Evolutionary conservation across 2,888 invertebrate species (phyloP).

Genomic region (Pantelozetes paolii): DNA sequence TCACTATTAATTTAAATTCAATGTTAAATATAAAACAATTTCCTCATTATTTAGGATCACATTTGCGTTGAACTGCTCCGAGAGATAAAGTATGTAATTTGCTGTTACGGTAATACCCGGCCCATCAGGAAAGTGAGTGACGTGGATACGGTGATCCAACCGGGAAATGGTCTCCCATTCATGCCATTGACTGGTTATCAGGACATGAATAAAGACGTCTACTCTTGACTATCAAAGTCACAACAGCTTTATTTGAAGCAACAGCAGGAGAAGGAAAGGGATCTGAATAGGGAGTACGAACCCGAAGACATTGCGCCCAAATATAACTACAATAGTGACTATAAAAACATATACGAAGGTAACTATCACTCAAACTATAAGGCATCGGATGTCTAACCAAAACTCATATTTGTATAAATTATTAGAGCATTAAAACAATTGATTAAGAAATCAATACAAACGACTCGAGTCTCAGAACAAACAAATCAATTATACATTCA

Average conservation of each 20-base stretch:
- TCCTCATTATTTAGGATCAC: slow-evolving; percentile 45
- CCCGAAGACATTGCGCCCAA: neutral
- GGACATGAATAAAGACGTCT: slow-evolving; percentile 44
- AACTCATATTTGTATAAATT: neutral
- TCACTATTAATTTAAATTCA: no score
- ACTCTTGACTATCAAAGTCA: slow-evolving; percentile 45
- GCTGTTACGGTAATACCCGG: slow-evolving; percentile 47
- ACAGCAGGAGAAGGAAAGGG: slow-evolving; percentile 16
- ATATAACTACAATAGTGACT: neutral
- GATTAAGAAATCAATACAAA: neutral
- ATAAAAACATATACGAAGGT: neutral
- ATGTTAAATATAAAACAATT: no score
- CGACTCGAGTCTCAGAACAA: no score
- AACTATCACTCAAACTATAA: slow-evolving; percentile 19
- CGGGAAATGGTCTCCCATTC: slow-evolving; percentile 46
- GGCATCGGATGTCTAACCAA: slow-evolving; percentile 28
- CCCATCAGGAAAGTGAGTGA: slow-evolving; percentile 44
- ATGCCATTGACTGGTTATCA: slow-evolving; percentile 46
- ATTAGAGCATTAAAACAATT: slow-evolving; percentile 23
- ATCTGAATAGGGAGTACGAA: neutral
- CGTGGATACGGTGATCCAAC: slow-evolving; percentile 39
- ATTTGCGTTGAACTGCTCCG: slow-evolving; percentile 47
- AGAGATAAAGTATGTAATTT: slow-evolving; percentile 48
- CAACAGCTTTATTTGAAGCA: slow-evolving; percentile 18
- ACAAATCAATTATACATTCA: no score